Percentiles rank a stretch among this genome's conserved stretches.
Conservation (phyloP, 1,140 invertebrate species). For the Theocolax elegans region DNA sequence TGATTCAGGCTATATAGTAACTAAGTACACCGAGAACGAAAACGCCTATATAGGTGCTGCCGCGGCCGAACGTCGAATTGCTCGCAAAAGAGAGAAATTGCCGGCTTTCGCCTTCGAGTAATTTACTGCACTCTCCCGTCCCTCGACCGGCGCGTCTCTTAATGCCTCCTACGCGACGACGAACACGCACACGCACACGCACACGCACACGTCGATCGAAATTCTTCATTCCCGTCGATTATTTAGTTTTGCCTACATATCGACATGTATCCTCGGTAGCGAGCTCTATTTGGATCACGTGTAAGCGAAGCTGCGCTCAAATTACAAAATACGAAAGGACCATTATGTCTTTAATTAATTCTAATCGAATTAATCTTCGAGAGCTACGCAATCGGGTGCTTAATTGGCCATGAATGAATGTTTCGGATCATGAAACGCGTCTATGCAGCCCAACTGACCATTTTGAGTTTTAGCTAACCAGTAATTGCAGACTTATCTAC, state of each 20-base stretch:
- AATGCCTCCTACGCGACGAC: no score
- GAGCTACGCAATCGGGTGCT: neutral
- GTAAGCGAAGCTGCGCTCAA: no score
- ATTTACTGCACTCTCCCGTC: slow-evolving; percentile 1
- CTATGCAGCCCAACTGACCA: no score
- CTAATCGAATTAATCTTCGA: slow-evolving; percentile 4
- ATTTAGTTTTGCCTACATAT: neutral
- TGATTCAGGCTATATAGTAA: slow-evolving; percentile 30
- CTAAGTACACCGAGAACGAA: slow-evolving; percentile 9
- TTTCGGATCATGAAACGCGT: no score
- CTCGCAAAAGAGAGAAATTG: slow-evolving; percentile 39
- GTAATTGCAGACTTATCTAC: no score
- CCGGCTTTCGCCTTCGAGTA: slow-evolving; percentile 28
- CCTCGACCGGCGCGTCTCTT: no score
- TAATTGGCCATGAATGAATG: no score
- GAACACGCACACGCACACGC: no score
- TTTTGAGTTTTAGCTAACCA: no score
- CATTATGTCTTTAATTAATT: slow-evolving; percentile 22
- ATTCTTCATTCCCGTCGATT: slow-evolving; percentile 31
- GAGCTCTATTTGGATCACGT: no score
- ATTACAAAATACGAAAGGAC: slow-evolving; percentile 10
- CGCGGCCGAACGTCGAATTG: slow-evolving; percentile 8
- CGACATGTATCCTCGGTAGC: no score
- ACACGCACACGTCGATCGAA: neutral
- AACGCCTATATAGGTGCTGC: neutral